Percentiles rank a stretch among this genome's conserved stretches.
Conservation (phyloP, 2,797 vertebrate species). For the Avahi laniger region DNA sequence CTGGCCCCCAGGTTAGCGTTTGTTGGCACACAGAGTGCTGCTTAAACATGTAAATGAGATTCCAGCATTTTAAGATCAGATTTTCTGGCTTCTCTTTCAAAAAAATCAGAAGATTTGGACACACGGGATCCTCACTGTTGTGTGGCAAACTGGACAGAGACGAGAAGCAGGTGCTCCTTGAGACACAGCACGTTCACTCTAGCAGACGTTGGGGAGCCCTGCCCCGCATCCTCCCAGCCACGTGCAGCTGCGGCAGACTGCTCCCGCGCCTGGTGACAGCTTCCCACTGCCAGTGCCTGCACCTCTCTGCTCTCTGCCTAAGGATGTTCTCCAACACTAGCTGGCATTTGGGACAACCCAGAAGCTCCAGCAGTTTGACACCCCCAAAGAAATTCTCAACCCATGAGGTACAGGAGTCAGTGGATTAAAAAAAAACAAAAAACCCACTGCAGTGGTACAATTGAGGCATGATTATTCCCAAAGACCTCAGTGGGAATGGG, state of each 20-base stretch:
- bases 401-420: neutral
- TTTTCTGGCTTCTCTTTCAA: constrained; percentile 32
- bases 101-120: neutral
- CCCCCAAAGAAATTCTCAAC: neutral
- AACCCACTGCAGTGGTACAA: neutral
- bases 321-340: constrained; percentile 19
- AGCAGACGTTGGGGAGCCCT: neutral
- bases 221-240: neutral
- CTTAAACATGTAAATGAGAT: constrained; percentile 37
- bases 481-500: neutral
- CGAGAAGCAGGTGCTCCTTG: neutral
- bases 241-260: neutral
- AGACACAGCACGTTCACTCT: neutral
- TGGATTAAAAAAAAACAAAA: neutral
- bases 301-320: neutral
- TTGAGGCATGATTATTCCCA: neutral
- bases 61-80: constrained; percentile 33
- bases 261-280: neutral
- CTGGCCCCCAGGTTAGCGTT: neutral
- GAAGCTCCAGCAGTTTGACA: neutral
- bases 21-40: neutral
- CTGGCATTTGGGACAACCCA: neutral
- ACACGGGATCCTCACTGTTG: neutral
- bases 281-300: neutral
- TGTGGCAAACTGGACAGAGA: neutral